phyloP scores from a whole-genome alignment of 30 jellyfish, hydroid and myxozoan species.

The Hydra vulgaris region DNA sequence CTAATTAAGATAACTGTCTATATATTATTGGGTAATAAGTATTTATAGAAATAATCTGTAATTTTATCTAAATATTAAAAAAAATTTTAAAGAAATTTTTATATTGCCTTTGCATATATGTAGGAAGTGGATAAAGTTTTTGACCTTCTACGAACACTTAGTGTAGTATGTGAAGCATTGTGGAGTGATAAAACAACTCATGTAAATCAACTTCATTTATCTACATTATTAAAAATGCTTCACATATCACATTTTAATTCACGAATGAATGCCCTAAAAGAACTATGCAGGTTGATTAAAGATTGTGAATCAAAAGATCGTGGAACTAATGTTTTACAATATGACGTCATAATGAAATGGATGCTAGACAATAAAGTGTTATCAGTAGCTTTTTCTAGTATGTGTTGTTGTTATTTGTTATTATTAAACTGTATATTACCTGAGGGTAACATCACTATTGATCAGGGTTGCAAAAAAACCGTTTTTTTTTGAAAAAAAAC shows the following conservation, averaged over 20 bases:
- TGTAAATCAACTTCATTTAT: constrained; percentile 67
- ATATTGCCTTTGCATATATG: too few relatives aligned
- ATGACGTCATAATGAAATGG: constrained; percentile 67
- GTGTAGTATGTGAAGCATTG: constrained; percentile 54
- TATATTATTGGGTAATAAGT: too few relatives aligned
- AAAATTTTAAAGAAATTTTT: too few relatives aligned
- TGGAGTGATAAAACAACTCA: constrained; percentile 74
- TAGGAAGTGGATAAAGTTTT: constrained; percentile 87
- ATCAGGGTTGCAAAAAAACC: too few relatives aligned
- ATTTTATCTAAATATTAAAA: too few relatives aligned
- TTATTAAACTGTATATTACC: not conserved
- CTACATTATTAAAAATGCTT: constrained; percentile 60
- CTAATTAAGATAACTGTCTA: too few relatives aligned
- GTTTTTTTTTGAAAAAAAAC: too few relatives aligned
- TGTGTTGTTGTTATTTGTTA: not conserved
- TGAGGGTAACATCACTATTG: not conserved
- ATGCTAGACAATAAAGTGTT: constrained; percentile 73
- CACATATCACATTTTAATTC: constrained; percentile 77
- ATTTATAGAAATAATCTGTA: too few relatives aligned
- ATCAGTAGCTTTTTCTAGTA: constrained; percentile 78
- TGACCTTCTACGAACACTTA: constrained; percentile 69
- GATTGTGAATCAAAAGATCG: constrained; percentile 51
- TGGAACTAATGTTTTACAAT: constrained; percentile 35
- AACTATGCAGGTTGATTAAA: constrained; percentile 64
- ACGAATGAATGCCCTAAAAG: constrained; percentile 86